Evolutionary conservation across 2,113 vertebrate species (phyloP).

Genomic region (Lonchura striata): DNA sequence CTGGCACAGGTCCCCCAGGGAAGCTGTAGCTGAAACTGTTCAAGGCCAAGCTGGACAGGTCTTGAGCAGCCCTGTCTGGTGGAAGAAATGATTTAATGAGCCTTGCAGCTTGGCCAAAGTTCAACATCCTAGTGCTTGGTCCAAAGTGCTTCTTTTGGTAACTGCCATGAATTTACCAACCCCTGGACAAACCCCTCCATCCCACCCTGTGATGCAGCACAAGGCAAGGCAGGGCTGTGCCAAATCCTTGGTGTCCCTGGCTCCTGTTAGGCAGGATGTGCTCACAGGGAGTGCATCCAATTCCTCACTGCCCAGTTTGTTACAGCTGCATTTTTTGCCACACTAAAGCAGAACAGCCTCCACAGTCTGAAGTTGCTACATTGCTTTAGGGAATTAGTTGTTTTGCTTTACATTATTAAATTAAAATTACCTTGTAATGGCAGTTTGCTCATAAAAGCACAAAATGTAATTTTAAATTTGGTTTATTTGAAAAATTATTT

Average conservation of each 20-base stretch:
- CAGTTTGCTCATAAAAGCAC: neutral
- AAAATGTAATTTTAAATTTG: neutral
- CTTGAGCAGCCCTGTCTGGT: neutral
- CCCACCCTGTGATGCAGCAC: neutral
- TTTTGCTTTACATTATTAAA: neutral
- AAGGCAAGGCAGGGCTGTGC: neutral
- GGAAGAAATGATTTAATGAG: neutral
- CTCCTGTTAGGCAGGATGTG: neutral
- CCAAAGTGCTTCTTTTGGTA: neutral
- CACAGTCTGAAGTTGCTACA: neutral
- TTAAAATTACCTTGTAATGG: neutral
- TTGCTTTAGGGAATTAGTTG: neutral
- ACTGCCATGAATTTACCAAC: neutral
- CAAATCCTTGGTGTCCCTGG: neutral
- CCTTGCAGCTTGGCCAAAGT: neutral
- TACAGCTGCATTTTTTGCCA: neutral
- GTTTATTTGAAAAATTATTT: neutral
- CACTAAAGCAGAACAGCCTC: neutral
- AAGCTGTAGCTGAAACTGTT: neutral
- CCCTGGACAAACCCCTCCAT: fast-evolving
- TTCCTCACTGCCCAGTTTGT: neutral
- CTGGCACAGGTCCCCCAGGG: neutral
- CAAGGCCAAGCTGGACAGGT: neutral
- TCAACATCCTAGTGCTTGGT: neutral
- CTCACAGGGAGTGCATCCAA: neutral